Conservation (phyloP, 2,113 vertebrate species). For the Hemichromis elongatus region DNA sequence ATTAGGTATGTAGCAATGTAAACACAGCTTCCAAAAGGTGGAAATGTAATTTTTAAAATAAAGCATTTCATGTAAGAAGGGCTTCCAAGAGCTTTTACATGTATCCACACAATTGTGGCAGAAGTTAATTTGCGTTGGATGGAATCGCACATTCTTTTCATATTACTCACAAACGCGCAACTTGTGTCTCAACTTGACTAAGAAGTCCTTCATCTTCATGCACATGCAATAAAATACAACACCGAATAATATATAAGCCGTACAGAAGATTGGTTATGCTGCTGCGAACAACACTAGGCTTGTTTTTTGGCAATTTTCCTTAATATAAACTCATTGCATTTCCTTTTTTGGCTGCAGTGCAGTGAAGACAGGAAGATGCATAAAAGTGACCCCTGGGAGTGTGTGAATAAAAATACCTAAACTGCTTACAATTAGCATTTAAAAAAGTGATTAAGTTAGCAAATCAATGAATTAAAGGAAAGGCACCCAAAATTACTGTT, state of each 20-base stretch:
- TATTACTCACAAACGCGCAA: neutral
- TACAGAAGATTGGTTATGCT: neutral
- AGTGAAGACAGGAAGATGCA: neutral
- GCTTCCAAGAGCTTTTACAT: neutral
- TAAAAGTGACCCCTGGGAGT: neutral
- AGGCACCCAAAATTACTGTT: neutral
- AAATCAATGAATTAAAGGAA: neutral
- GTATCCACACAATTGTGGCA: neutral
- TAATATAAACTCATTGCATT: neutral
- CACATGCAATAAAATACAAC: neutral
- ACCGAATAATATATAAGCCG: neutral
- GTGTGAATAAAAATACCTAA: neutral
- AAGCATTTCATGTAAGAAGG: neutral
- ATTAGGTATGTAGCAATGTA: neutral
- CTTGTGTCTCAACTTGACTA: neutral
- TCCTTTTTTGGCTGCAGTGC: neutral
- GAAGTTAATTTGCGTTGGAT: constrained; percentile 20
- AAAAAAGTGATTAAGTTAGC: neutral
- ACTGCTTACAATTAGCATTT: neutral
- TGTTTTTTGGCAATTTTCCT: neutral
- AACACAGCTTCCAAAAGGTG: neutral
- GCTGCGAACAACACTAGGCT: neutral
- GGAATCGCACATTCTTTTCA: constrained; percentile 32
- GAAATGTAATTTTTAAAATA: neutral
- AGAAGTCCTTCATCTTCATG: neutral